Evolutionary conservation across 2,888 invertebrate species (phyloP), one percentile per base, ranked within the genome.

Genomic region (Gandaritis pyraliata): DNA sequence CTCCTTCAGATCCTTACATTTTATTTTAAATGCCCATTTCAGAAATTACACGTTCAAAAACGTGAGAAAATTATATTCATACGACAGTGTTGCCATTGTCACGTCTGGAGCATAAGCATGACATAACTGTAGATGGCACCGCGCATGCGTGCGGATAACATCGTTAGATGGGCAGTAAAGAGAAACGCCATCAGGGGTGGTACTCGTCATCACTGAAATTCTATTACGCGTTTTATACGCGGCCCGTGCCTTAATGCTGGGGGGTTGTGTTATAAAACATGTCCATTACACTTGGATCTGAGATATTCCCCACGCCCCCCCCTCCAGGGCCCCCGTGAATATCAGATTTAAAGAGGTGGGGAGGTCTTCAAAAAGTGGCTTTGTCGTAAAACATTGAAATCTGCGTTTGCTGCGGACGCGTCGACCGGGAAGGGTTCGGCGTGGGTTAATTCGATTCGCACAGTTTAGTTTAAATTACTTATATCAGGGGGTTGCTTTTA

Each of bases 401-500:
- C 87, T 83, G 85, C 82, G 82, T 81, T 78, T 72, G 73, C 77
- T 72, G 68, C 66, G 67, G 63, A 56, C 51, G 58, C 66, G 61
- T 53, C 51, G 58, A 53, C 56, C 39, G 60, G 68, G 71, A 74
- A 76, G 77, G 79, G 74, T 74, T 62, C 65, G 55, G 56, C 62
- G 62, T 57, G 82, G 80, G 82, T 68, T 83, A 82, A 90, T 90
- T 90, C 87, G 90, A 82, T 84, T 79, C 88, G 89, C 87, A 78
- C 89, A 83, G 88, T 91, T 91, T 88, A 86, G 83, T 90, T 87
- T 88, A 85, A 90, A 88, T 90, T 89, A n/a, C n/a, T n/a, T n/a
- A 90, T 88, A 84, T 82, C 85, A 38, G 77, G 85, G n/a, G 86
- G 80, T 82, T 76, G 70, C 73, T 82, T 80, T 81, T 85, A 83